Conservation (phyloP, 2,797 vertebrate genomes). For the Enteromius unitaeniatus region DNA sequence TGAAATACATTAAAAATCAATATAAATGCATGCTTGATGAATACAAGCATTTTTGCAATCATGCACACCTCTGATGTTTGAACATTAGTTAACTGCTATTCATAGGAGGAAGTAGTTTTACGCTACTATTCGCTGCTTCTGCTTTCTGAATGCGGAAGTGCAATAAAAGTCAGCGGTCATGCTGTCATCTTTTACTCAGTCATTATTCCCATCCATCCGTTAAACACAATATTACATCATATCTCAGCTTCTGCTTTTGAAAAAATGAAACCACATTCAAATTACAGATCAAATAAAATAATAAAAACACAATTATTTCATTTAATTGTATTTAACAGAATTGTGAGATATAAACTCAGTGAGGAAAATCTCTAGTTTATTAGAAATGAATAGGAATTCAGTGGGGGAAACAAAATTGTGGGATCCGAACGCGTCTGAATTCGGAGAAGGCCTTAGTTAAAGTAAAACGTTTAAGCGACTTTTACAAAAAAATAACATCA, state of each 20-base stretch:
- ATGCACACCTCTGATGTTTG: not conserved
- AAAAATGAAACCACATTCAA: not conserved
- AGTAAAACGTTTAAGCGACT: too few relatives aligned
- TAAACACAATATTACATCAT: not conserved
- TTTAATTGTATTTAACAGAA: not conserved
- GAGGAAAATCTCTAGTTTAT: too few relatives aligned
- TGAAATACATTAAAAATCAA: not conserved
- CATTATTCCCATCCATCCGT: not conserved
- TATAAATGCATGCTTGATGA: not conserved
- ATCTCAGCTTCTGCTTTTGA: slow-evolving; percentile 2
- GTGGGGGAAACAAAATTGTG: too few relatives aligned
- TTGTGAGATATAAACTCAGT: not conserved
- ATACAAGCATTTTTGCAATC: not conserved
- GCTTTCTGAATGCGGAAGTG: not conserved
- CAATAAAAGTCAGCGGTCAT: too few relatives aligned
- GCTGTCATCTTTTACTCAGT: not conserved
- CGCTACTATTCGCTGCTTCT: not conserved
- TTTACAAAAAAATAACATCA: too few relatives aligned
- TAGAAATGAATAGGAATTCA: too few relatives aligned
- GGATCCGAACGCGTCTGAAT: too few relatives aligned
- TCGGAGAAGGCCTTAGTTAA: too few relatives aligned
- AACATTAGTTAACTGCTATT: not conserved
- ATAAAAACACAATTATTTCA: too few relatives aligned
- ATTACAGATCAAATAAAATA: not conserved
- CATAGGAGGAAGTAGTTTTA: not conserved